Conservation (phyloP, 2,888 invertebrate species). For the Cantharis flavilabris region DNA sequence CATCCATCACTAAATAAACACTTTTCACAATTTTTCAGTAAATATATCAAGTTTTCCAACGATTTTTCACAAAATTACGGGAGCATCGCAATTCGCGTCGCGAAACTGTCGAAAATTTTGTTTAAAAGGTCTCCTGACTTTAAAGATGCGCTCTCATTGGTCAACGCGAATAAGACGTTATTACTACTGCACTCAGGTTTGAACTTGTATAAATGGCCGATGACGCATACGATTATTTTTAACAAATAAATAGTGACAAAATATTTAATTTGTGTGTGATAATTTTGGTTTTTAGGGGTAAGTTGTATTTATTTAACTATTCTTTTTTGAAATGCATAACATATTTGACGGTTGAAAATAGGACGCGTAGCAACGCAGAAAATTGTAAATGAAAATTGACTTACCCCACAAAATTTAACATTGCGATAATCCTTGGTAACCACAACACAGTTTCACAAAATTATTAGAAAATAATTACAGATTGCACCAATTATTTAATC, state of each 20-base stretch:
- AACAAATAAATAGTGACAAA: neutral
- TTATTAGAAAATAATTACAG: neutral
- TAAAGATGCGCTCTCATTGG: neutral
- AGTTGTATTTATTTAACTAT: too few relatives aligned
- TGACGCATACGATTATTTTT: neutral
- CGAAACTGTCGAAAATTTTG: neutral
- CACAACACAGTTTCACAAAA: neutral
- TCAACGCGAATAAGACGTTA: neutral
- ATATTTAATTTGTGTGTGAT: too few relatives aligned
- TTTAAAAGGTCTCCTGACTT: neutral
- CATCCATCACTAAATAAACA: neutral
- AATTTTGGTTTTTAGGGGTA: neutral
- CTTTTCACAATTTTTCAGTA: neutral
- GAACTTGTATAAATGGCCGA: neutral
- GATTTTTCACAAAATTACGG: neutral
- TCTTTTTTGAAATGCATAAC: too few relatives aligned
- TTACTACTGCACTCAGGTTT: neutral
- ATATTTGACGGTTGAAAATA: too few relatives aligned
- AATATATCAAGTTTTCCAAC: neutral
- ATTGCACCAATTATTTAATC: neutral
- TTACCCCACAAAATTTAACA: neutral
- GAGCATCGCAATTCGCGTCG: neutral
- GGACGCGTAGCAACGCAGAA: too few relatives aligned
- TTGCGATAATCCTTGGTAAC: neutral
- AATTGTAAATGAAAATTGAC: neutral